Percentiles rank a stretch among this genome's conserved stretches.
Conservation (phyloP, 1,140 invertebrate genomes). For the Calephelis nemesis region DNA sequence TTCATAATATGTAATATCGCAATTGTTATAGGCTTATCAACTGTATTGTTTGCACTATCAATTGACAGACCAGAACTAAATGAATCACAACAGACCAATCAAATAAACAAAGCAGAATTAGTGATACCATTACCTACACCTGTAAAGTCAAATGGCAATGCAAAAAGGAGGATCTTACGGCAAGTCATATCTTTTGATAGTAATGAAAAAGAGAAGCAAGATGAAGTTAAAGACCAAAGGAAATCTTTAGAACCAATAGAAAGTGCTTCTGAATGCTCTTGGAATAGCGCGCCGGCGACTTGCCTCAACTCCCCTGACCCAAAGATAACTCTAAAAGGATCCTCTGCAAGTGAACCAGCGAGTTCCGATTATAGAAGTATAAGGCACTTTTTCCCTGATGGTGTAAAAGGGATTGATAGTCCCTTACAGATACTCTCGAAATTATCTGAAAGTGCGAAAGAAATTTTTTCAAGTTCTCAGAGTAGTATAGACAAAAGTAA, state of each 20-base stretch:
- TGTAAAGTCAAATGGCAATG: constrained; percentile 59
- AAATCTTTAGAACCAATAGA: constrained; percentile 41
- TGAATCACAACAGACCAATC: constrained; percentile 72
- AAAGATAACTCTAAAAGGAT: constrained; percentile 45
- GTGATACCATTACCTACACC: constrained; percentile 78
- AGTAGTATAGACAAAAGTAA: constrained; percentile 65
- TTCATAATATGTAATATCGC: neutral
- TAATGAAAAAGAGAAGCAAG: constrained; percentile 63
- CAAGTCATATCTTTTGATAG: constrained; percentile 76
- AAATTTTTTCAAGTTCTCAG: constrained; percentile 70
- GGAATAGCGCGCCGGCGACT: constrained; percentile 82
- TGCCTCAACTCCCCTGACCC: constrained; percentile 82
- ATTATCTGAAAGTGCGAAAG: constrained; percentile 74
- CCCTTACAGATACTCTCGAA: constrained; percentile 72
- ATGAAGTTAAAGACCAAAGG: constrained; percentile 37
- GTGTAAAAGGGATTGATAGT: constrained; percentile 66
- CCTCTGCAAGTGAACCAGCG: constrained; percentile 67
- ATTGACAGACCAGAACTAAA: constrained; percentile 93
- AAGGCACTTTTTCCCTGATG: constrained; percentile 71
- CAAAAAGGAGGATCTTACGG: constrained; percentile 66
- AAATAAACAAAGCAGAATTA: constrained; percentile 75
- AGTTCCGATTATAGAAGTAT: constrained; percentile 65
- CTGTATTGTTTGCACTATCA: constrained; percentile 93
- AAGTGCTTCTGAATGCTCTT: constrained; percentile 42
- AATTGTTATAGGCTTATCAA: constrained; percentile 84